Evolutionary conservation across 1,140 invertebrate species (phyloP).

Genomic region (Drosophila lowei): DNA sequence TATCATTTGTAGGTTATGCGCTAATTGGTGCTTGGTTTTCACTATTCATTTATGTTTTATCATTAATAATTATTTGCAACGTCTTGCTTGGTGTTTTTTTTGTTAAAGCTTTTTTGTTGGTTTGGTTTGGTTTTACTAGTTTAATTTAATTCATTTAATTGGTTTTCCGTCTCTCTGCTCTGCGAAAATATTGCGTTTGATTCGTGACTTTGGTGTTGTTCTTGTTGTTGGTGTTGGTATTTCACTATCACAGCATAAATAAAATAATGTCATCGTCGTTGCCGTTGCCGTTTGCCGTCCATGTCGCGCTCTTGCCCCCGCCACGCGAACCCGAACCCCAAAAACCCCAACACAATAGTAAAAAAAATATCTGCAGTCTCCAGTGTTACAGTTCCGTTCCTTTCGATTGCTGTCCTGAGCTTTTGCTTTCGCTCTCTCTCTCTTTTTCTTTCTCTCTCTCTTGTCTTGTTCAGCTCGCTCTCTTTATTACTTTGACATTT

Average conservation of each 20-base stretch:
- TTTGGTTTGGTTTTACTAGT: slow-evolving; percentile 36
- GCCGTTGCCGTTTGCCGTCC: slow-evolving; percentile 30
- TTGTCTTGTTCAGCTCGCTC: neutral
- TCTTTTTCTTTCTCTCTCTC: neutral
- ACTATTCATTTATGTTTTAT: slow-evolving; percentile 52
- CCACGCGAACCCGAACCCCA: slow-evolving; percentile 49
- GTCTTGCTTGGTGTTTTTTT: slow-evolving; percentile 62
- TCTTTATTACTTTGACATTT: slow-evolving; percentile 10
- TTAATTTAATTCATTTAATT: slow-evolving; percentile 21
- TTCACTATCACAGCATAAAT: slow-evolving; percentile 80
- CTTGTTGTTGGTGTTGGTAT: slow-evolving; percentile 59
- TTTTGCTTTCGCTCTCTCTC: slow-evolving; percentile 22
- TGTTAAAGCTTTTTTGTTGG: slow-evolving; percentile 52
- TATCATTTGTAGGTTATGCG: slow-evolving; percentile 64
- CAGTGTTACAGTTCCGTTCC: slow-evolving; percentile 38
- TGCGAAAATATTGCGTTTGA: slow-evolving; percentile 71
- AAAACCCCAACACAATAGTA: slow-evolving; percentile 28
- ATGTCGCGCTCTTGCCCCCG: slow-evolving; percentile 57
- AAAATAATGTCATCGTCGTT: slow-evolving; percentile 62
- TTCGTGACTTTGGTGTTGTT: slow-evolving; percentile 38
- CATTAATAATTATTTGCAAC: slow-evolving; percentile 40
- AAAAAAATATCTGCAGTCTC: slow-evolving; percentile 65
- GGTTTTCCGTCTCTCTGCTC: slow-evolving; percentile 23
- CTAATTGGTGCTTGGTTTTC: slow-evolving; percentile 75
- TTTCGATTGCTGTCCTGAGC: slow-evolving; percentile 53